Evolutionary conservation across 2,888 invertebrate species (phyloP).

Genomic region (Cantharis flavilabris): DNA sequence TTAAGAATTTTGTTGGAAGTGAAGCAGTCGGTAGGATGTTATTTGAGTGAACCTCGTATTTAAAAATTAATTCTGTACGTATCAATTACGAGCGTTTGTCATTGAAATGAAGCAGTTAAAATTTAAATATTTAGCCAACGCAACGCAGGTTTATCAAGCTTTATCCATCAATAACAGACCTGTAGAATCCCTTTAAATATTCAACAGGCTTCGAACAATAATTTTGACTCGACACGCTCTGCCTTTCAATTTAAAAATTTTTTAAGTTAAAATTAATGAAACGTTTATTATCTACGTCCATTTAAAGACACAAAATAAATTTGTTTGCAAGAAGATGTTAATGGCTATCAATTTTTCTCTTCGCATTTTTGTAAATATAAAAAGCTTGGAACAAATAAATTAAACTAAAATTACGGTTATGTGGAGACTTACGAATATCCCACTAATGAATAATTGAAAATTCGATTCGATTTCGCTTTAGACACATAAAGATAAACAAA

Average conservation of each 20-base stretch:
- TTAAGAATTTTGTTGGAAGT: too few species aligned
- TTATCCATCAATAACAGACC: slow-evolving; percentile 2
- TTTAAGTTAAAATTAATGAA: background rate
- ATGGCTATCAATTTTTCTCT: background rate
- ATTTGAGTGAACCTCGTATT: background rate
- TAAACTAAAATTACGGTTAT: background rate
- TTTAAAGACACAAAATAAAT: background rate
- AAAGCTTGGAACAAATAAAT: background rate
- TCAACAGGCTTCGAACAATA: background rate
- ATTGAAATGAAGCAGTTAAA: background rate
- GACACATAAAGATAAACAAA: background rate
- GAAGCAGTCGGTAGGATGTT: too few species aligned
- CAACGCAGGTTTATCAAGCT: background rate
- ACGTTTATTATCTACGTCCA: background rate
- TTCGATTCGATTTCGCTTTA: background rate
- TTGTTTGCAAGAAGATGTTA: background rate
- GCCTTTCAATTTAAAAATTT: background rate
- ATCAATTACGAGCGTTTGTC: background rate
- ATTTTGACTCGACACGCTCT: background rate
- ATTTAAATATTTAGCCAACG: background rate
- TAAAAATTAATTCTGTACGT: background rate
- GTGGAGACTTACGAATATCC: background rate
- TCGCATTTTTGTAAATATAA: background rate
- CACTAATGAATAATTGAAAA: background rate
- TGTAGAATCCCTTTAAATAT: slow-evolving; percentile 1